phyloP scores from a whole-genome alignment of 2,113 vertebrate species.

The Hymenochirus boettgeri region DNA sequence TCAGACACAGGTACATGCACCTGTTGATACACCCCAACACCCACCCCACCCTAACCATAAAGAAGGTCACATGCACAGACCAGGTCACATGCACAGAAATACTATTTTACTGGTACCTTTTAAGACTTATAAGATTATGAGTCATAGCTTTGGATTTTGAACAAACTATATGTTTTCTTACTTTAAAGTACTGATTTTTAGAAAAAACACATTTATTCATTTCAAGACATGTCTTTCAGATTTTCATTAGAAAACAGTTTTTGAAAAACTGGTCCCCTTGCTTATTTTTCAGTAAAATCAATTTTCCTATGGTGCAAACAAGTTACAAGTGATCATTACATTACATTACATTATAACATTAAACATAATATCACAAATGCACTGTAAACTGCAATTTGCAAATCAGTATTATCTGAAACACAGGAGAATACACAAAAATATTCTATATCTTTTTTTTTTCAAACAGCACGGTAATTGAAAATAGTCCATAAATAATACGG shows the following conservation, averaged over 20 bases:
- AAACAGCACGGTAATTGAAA: conserved; percentile 19
- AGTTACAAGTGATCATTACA: conserved; percentile 31
- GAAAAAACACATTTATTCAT: conserved; percentile 12
- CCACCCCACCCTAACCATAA: too few relatives aligned
- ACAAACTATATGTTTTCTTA: too few relatives aligned
- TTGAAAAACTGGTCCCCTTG: conserved; percentile 15
- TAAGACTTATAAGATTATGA: too few relatives aligned
- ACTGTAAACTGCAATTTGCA: conserved; percentile 30
- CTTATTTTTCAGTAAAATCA: conserved; percentile 8
- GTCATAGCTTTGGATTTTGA: too few relatives aligned
- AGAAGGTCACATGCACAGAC: too few relatives aligned
- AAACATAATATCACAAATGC: conserved; percentile 35
- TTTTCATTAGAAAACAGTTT: conserved; percentile 9
- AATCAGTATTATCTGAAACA: conserved; percentile 27
- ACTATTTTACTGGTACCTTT: too few relatives aligned
- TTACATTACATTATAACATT: conserved; percentile 37
- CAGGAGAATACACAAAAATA: too few relatives aligned
- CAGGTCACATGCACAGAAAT: too few relatives aligned
- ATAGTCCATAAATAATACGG: conserved; percentile 1
- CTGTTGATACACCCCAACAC: too few relatives aligned
- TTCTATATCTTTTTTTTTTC: too few relatives aligned
- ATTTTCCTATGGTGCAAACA: conserved; percentile 12
- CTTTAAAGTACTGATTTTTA: too few relatives aligned
- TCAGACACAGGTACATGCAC: too few relatives aligned
- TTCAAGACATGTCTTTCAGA: conserved; percentile 16